Percentiles rank a stretch among this genome's conserved stretches.
Conservation (phyloP, 2,113 vertebrate genomes). For the Odontesthes bonariensis region DNA sequence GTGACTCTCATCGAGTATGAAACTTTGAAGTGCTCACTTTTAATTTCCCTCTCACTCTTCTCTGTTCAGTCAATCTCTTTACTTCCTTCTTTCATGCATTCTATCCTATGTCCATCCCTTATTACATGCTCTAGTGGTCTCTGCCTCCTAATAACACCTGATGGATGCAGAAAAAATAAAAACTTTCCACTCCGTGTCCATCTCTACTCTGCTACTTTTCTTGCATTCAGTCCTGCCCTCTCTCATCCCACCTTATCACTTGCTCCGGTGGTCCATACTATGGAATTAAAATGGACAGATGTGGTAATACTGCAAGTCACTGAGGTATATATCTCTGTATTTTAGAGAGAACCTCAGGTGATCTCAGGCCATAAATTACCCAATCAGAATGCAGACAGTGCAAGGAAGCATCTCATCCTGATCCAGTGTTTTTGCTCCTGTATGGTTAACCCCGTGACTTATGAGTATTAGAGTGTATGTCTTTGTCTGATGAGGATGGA, state of each 20-base stretch:
- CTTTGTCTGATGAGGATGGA: slow-evolving; percentile 29
- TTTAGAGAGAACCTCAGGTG: slow-evolving; percentile 35
- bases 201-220: slow-evolving; percentile 28
- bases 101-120: slow-evolving; percentile 18
- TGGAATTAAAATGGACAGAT: slow-evolving; percentile 48
- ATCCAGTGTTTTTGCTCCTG: slow-evolving; percentile 42
- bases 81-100: slow-evolving; percentile 3
- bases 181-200: slow-evolving; percentile 26
- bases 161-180: slow-evolving; percentile 41
- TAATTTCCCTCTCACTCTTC: slow-evolving; percentile 3
- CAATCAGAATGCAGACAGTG: slow-evolving; percentile 58
- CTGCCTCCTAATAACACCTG: slow-evolving; percentile 51
- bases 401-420: slow-evolving; percentile 24
- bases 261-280: slow-evolving; percentile 67
- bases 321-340: slow-evolving; percentile 31
- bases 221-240: slow-evolving; percentile 38
- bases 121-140: slow-evolving; percentile 74
- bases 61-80: slow-evolving; percentile 20
- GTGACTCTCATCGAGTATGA: slow-evolving; percentile 13
- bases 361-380: slow-evolving; percentile 70
- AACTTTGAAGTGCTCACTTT: slow-evolving; percentile 29
- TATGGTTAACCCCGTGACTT: slow-evolving; percentile 51
- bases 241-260: slow-evolving; percentile 67
- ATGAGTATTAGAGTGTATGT: slow-evolving; percentile 10
- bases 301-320: slow-evolving; percentile 36